Conservation (phyloP, 2,797 vertebrate genomes). For the Mergus octosetaceus region DNA sequence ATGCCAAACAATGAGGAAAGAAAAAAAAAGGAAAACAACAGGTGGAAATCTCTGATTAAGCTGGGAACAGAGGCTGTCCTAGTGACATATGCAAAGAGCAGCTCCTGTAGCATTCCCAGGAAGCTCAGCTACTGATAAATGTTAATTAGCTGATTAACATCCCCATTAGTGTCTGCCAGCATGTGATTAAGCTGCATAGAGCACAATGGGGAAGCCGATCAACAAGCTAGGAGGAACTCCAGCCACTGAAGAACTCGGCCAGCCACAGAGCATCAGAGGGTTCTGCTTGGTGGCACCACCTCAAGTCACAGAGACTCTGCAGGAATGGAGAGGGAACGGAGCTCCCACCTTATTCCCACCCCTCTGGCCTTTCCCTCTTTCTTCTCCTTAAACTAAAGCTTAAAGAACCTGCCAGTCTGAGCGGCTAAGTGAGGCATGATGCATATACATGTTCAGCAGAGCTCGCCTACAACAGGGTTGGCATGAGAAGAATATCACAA, state of each 20-base stretch:
- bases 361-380: neutral
- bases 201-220: neutral
- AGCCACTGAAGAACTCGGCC: neutral
- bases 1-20: neutral
- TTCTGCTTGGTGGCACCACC: neutral
- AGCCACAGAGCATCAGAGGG: neutral
- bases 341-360: neutral
- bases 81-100: neutral
- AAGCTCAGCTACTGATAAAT: neutral
- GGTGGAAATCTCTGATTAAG: neutral
- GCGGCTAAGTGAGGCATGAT: neutral
- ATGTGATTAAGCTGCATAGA: neutral
- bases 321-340: neutral
- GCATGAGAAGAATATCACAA: neutral
- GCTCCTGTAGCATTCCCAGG: neutral
- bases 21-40: neutral
- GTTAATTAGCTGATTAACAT: constrained; percentile 17
- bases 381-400: neutral
- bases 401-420: neutral
- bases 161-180: constrained; percentile 5
- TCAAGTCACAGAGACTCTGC: neutral
- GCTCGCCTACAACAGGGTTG: neutral
- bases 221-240: neutral
- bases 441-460: neutral
- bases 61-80: neutral